Percentiles rank a stretch among this genome's conserved stretches.
Conservation (phyloP, 2,888 invertebrate species). For the Drosophila sordidula region DNA sequence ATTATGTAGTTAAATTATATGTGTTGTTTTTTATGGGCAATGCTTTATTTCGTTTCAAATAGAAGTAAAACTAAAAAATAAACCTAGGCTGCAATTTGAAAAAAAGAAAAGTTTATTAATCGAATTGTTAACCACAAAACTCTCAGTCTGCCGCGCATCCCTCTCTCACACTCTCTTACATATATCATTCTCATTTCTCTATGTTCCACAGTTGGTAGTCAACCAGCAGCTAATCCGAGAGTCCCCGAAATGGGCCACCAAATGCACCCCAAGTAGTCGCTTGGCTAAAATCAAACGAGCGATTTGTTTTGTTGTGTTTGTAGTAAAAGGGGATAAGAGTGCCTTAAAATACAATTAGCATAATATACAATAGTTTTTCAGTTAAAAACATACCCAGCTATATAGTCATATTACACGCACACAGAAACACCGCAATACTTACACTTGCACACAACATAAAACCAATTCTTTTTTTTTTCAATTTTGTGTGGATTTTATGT, state of each 20-base stretch:
- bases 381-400: slow-evolving; percentile 39
- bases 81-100: slow-evolving; percentile 54
- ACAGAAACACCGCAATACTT: slow-evolving; percentile 27
- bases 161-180: slow-evolving; percentile 25
- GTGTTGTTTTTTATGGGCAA: slow-evolving; percentile 17
- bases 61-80: slow-evolving; percentile 27
- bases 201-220: slow-evolving; percentile 32
- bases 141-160: slow-evolving; percentile 31
- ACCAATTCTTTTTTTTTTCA: neutral
- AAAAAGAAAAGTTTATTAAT: slow-evolving; percentile 41
- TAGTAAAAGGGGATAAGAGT: slow-evolving; percentile 42
- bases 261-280: slow-evolving; percentile 40
- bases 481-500: slow-evolving; percentile 4
- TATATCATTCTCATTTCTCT: slow-evolving; percentile 17
- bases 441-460: slow-evolving; percentile 25
- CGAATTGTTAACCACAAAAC: slow-evolving; percentile 19
- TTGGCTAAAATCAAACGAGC: slow-evolving; percentile 70
- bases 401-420: slow-evolving; percentile 6
- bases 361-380: slow-evolving; percentile 19
- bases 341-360: slow-evolving; percentile 58
- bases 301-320: slow-evolving; percentile 47
- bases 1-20: slow-evolving; percentile 35
- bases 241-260: slow-evolving; percentile 29
- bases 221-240: slow-evolving; percentile 46
- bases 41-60: slow-evolving; percentile 40